Base-by-base conservation (phyloP, 92 coral and sea anemone species). In the Zoanthus sociatus region DNA sequence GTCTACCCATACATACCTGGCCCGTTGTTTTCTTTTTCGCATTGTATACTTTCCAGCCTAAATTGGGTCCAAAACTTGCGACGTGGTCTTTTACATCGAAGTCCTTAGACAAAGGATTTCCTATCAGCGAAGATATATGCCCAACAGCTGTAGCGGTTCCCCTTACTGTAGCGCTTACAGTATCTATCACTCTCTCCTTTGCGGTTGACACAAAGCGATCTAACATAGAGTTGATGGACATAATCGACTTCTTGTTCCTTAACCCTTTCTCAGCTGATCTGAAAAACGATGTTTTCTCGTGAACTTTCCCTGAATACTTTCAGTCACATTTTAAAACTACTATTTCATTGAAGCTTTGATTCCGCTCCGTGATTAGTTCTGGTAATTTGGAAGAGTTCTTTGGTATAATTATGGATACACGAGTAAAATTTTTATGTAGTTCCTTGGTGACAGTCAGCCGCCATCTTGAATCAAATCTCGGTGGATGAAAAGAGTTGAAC, bases 1-100 rank as follows among this genome's bases (percentile, higher is more conserved):
- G 11, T 26, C 31, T 13, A 77, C 17, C 82, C 20, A 56, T 12
- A 13, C 47, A 37, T 71, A 97, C 99, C 97, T 97, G 99, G 1
- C 99, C 98, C 10, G 99, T 97, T 54, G 99, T 89, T 67, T 90
- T 92, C 90, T 89, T 93, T 74, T 88, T 95, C 15, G 97, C 99
- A 85, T 95, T 98, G 72, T 94, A 93, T 37, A 97, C 88, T 87
- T 92, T 97, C 99, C 99, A 97, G 20, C 92, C 95, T 84, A 93
- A 82, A 84, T 96, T 96, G 4, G 99, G 99, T 9, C 99, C 99
- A 91, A 94, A 97, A 87, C 98, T 97, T 67, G 97, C 98, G 68
- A 94, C 92, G 84, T 97, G 99, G 46, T 89, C 87, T 15, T 94
- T 95, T 45, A 93, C 92, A 20, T 97, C 99, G 70, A 92, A 97